A percentile compares a stretch with the other conserved stretches of the same genome.
Conservation (phyloP, 2,888 invertebrate species). For the Dioctria rufipes region DNA sequence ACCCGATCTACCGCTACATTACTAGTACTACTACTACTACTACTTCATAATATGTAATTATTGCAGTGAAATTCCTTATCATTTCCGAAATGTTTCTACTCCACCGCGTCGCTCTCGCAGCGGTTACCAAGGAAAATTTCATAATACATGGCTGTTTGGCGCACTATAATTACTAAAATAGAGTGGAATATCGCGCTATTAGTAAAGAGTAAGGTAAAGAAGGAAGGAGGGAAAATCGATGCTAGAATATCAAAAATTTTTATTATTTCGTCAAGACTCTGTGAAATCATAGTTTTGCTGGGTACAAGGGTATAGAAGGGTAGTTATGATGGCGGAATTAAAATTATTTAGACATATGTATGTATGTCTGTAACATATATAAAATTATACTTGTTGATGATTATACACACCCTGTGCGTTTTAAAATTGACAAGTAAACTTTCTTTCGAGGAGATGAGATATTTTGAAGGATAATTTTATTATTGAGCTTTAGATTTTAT, state of each 20-base stretch:
- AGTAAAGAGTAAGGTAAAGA: background rate
- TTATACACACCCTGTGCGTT: background rate
- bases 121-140: background rate
- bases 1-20: slow-evolving; percentile 9
- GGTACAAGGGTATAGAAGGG: too few species aligned
- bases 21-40: background rate
- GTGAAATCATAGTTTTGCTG: background rate
- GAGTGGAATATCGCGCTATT: slow-evolving; percentile 15
- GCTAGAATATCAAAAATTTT: slow-evolving; percentile 2
- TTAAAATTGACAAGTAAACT: background rate
- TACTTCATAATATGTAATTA: slow-evolving; percentile 15
- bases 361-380: background rate
- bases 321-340: too few species aligned
- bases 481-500: slow-evolving; percentile 10
- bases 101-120: too few species aligned
- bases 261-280: background rate
- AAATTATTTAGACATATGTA: too few species aligned
- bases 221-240: slow-evolving; percentile 24
- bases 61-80: slow-evolving; percentile 45
- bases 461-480: slow-evolving; percentile 44
- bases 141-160: background rate
- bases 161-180: slow-evolving; percentile 13
- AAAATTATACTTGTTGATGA: slow-evolving; percentile 45
- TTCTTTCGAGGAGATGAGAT: too few species aligned
- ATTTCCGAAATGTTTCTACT: slow-evolving; percentile 9